Evolutionary conservation across 2,797 vertebrate genomes (phyloP), one percentile per base, ranked within the genome.

Genomic region (Setipinna tenuifilis): DNA sequence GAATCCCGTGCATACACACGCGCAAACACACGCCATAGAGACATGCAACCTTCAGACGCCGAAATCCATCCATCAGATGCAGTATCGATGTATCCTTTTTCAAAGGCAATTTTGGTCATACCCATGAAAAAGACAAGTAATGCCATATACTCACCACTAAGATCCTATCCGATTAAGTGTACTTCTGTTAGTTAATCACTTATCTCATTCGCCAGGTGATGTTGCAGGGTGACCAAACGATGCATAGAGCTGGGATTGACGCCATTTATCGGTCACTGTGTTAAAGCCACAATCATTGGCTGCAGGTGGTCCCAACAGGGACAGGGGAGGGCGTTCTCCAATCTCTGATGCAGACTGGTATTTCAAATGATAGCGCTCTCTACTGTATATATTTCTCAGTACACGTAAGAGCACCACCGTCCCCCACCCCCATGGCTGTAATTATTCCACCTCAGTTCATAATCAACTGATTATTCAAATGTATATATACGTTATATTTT

Each of bases 241-340:
- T 62, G 61, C 62, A 23, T n/a, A 11, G 62, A 71, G 65, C 25
- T 31, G 25, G 65, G 65, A 71, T 31, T 71, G 65, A 71, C 65
- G 65, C 65, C 25, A 71, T 71, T 31, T 28, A 71, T 71, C 28
- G 65, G 65, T 71, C 65, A 71, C 65, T 71, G 65, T 71, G 65
- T 71, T 17, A 41, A 35, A 71, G 65, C 65, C 65, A 31, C 65
- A 31, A 25, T 71, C 65, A 71, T 71, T 71, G 65, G 65, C 12
- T 71, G 65, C 65, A 12, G 65, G 25, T 71, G 65, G 65, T 71
- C 65, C 65, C 65, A 35, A 31, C 25, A 31, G 61, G 9, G 65
- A 71, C 6, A 31, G 23, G 12, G 11, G 9, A 65, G 61, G 12
- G 62, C 6, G 12, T 65, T 65, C 23, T 23, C 62, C 9, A 11